These are phyloP conservation scores for Solenodon paradoxus DNA, from an alignment of 2,113 vertebrate genomes.

Conservation along the genomic window DNA sequence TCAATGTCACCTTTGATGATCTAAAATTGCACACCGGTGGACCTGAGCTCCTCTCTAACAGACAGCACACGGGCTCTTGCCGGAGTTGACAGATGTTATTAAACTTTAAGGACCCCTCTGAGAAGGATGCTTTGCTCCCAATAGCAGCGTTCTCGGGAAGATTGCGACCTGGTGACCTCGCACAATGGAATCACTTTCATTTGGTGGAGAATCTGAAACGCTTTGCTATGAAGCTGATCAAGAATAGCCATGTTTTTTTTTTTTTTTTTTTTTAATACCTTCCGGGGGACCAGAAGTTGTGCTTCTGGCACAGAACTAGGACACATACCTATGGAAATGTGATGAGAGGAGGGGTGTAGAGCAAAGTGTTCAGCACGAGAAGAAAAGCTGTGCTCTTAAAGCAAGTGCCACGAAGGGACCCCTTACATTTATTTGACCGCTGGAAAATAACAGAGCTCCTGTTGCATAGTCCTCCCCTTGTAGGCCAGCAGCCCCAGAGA, in stretches of 20 bases:
- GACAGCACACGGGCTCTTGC: background rate
- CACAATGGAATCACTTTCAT: constrained; percentile 52
- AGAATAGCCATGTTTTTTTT: constrained; percentile 47
- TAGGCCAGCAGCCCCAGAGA: background rate
- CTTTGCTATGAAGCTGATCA: constrained; percentile 35
- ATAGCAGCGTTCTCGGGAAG: constrained; percentile 28
- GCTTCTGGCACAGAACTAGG: constrained; percentile 23
- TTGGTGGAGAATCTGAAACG: constrained; percentile 32
- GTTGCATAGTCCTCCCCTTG: background rate
- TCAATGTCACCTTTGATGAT: constrained; percentile 56
- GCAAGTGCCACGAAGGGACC: background rate
- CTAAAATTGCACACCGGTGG: constrained; percentile 40
- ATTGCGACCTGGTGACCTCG: constrained; percentile 31
- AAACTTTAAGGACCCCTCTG: constrained; percentile 44
- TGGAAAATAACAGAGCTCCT: background rate
- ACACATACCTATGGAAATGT: background rate
- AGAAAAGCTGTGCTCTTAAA: fast-evolving
- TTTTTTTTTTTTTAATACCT: constrained; percentile 47
- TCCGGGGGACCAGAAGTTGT: background rate
- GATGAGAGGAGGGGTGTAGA: background rate
- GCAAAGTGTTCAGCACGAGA: background rate
- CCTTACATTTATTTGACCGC: background rate
- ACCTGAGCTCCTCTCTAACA: background rate
- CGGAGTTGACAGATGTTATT: constrained; percentile 29
- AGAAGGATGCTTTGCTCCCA: constrained; percentile 37